Evolutionary conservation across 2,113 vertebrate species (phyloP), one percentile per base, ranked within the genome.

Genomic region (Sterrhoptilus dennistouni): DNA sequence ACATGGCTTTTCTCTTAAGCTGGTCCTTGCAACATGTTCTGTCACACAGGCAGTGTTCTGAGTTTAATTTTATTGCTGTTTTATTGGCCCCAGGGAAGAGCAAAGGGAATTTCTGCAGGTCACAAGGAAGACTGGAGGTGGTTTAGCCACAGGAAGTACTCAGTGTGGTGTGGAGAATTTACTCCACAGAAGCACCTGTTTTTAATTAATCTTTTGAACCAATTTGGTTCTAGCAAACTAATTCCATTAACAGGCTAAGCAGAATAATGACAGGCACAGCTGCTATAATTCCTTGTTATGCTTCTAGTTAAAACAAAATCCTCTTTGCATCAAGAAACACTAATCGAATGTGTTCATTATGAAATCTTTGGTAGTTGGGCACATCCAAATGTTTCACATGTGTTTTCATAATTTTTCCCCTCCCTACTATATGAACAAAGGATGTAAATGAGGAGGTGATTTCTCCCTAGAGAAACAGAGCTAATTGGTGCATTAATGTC

Each of bases 261-360:
- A 90, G 91, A 95, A 94, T 89, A 95, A 97, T 91, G 87, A 93
- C 66, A 90, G 66, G 90, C 90, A 90, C 93, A 96, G 94, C 91
- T 97, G 93, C 65, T 93, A 38, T 70, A 92, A 93, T 94, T 90
- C 83, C 70, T 93, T 66, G 78, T 90, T 94, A 77, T 0, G 36
- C 76, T 96, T 87, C 84, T 78, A 72, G 78, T 93, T 93, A 71
- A 96, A 96, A 95, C 91, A 90, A 91, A 96, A 94, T 95, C 71
- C 74, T 79, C 68, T 96, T 92, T 95, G 95, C 87, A 57, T 82
- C 0, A 9, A 52, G 82, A 92, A 95, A 71, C 61, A 70, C 65
- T 77, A 76, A 78, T 90, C 68, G 53, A 86, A 84, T 79, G 25
- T 40, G 35, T 91, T 95, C 71, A 75, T 90, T 85, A 85, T 66